Percentiles rank a stretch among this genome's conserved stretches.
Evolutionary conservation across 2,888 invertebrate species (phyloP).

Genomic region (Ornithoptera priamus): DNA sequence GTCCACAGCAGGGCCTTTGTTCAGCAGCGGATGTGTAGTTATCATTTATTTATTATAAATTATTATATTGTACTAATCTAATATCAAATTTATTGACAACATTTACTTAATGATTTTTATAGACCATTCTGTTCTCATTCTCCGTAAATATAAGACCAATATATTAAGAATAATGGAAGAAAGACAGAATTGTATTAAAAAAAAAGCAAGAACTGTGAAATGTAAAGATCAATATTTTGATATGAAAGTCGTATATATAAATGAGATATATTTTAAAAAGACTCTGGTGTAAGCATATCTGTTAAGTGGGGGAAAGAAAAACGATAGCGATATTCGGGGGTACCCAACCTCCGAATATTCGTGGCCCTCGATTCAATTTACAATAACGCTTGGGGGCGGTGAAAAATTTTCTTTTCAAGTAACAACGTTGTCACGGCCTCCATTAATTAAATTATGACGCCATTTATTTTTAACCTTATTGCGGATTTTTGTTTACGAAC

Average conservation of each 20-base stretch:
- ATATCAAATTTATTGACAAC: no score
- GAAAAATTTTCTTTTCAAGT: slow-evolving; percentile 73
- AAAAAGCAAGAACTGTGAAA: no score
- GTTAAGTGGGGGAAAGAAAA: slow-evolving; percentile 33
- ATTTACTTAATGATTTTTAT: no score
- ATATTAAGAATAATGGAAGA: no score
- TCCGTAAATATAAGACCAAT: no score
- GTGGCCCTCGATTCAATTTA: slow-evolving; percentile 67
- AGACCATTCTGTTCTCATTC: no score
- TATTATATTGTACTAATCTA: no score
- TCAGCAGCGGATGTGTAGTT: no score
- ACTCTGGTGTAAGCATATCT: slow-evolving; percentile 29
- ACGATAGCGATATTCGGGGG: slow-evolving; percentile 21
- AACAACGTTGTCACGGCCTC: slow-evolving; percentile 66
- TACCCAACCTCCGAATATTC: slow-evolving; percentile 41
- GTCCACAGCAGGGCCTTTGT: no score
- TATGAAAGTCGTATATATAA: not conserved
- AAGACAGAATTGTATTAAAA: no score
- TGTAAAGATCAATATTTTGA: no score
- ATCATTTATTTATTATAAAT: no score
- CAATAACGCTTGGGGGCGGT: slow-evolving; percentile 57
- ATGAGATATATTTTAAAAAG: slow-evolving; percentile 20
- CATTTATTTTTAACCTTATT: slow-evolving; percentile 44
- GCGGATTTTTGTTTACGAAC: slow-evolving; percentile 16
- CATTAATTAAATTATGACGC: slow-evolving; percentile 65